Conservation (phyloP, 2,113 vertebrate genomes). For the Ochotona curzoniae region DNA sequence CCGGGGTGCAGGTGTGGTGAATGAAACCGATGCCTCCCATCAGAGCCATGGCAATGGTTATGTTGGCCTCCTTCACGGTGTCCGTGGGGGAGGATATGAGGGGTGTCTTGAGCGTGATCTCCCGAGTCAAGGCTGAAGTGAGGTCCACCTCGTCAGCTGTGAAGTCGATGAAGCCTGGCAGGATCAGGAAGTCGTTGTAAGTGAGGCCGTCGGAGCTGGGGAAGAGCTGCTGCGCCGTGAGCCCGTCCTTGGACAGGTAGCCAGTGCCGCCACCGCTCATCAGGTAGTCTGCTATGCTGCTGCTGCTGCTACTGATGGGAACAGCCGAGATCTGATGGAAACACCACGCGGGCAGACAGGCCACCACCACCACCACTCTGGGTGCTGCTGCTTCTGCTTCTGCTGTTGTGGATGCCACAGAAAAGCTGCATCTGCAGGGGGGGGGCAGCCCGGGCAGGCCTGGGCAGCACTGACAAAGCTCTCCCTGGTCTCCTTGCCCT, state of each 20-base stretch:
- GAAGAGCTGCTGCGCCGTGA: constrained; percentile 95
- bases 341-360: constrained; percentile 69
- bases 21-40: constrained; percentile 98
- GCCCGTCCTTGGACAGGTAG: constrained; percentile 94
- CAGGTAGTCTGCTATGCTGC: constrained; percentile 95
- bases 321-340: constrained; percentile 76
- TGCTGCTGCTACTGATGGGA: neutral
- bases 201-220: constrained; percentile 93
- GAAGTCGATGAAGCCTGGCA: constrained; percentile 97
- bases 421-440: constrained; percentile 57
- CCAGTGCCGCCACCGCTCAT: constrained; percentile 94
- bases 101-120: constrained; percentile 95
- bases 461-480: constrained; percentile 35
- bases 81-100: constrained; percentile 97
- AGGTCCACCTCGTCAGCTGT: constrained; percentile 96
- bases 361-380: neutral
- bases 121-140: constrained; percentile 94
- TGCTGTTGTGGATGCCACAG: neutral
- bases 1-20: constrained; percentile 96
- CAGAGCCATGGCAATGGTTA: constrained; percentile 96
- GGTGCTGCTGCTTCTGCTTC: neutral
- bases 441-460: constrained; percentile 21
- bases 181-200: constrained; percentile 96
- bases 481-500: neutral
- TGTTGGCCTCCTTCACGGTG: constrained; percentile 95